A percentile compares a stretch with the other conserved stretches of the same genome.
Conservation (phyloP, 1,140 invertebrate genomes). For the Lasaia peninsularis region DNA sequence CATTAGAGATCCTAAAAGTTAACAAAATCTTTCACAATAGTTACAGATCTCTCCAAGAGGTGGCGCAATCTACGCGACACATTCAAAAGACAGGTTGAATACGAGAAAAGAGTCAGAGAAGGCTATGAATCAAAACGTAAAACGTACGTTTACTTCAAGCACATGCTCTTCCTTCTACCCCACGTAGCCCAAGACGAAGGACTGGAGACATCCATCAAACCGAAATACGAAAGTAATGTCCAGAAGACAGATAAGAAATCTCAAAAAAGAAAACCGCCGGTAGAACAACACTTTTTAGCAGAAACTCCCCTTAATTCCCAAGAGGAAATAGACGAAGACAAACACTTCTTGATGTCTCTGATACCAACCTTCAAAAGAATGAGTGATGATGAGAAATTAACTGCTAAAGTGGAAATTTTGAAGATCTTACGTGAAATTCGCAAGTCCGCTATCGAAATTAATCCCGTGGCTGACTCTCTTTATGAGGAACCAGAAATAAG, state of each 20-base stretch:
- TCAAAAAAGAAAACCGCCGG: neutral
- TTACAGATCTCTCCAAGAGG: slow-evolving; percentile 37
- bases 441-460: neutral
- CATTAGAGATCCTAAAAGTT: neutral
- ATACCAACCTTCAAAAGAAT: slow-evolving; percentile 41
- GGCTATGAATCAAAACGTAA: slow-evolving; percentile 33
- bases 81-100: slow-evolving; percentile 36
- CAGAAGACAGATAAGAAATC: neutral
- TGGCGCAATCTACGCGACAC: slow-evolving; percentile 49
- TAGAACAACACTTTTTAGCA: slow-evolving; percentile 1
- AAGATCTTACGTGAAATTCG: slow-evolving; percentile 31
- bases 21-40: slow-evolving; percentile 26
- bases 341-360: slow-evolving; percentile 43
- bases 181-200: slow-evolving; percentile 23
- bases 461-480: slow-evolving; percentile 13
- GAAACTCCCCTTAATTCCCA: neutral
- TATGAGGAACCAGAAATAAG: slow-evolving; percentile 9
- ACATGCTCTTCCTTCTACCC: slow-evolving; percentile 41
- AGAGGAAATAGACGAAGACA: slow-evolving; percentile 41
- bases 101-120: slow-evolving; percentile 32
- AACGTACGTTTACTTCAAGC: slow-evolving; percentile 44
- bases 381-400: slow-evolving; percentile 41
- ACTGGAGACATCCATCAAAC: neutral
- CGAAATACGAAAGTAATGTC: neutral
- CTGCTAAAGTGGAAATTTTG: slow-evolving; percentile 45